A percentile compares a stretch with the other conserved stretches of the same genome.
Evolutionary conservation across 1,140 invertebrate species (phyloP).

Genomic region (Atta cephalotes): DNA sequence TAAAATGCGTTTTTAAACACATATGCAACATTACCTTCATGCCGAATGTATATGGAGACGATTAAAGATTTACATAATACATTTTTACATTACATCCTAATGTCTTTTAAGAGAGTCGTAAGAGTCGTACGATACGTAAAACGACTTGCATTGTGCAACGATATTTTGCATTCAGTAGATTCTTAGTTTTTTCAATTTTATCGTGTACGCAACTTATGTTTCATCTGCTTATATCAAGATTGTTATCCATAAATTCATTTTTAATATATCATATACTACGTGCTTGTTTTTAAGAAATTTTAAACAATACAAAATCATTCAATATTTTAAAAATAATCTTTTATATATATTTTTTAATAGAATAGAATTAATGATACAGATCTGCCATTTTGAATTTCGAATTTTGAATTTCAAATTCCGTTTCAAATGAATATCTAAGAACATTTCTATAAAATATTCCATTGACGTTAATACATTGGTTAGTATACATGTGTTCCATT

Average conservation of each 20-base stretch:
- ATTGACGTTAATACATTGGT: no score
- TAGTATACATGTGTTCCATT: no score
- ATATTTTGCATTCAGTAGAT: constrained; percentile 42
- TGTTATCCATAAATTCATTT: neutral
- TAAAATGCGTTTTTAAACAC: constrained; percentile 48
- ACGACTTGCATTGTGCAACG: constrained; percentile 16
- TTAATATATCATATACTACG: neutral
- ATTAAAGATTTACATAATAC: constrained; percentile 51
- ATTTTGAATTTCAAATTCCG: no score
- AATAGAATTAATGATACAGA: neutral
- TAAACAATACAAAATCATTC: neutral
- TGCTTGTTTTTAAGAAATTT: neutral
- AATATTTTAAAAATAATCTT: neutral
- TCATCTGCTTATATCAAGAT: neutral
- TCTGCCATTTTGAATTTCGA: no score
- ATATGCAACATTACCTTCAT: constrained; percentile 29
- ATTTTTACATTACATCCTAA: constrained; percentile 9
- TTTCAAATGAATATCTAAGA: no score
- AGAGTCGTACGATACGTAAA: neutral
- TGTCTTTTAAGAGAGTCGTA: neutral
- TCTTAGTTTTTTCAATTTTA: neutral
- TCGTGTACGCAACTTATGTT: neutral
- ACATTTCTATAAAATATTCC: no score
- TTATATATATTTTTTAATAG: neutral
- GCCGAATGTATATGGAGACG: constrained; percentile 34